Evolutionary conservation across 2,888 invertebrate genomes (phyloP).

Genomic region (Drosophila putrida): DNA sequence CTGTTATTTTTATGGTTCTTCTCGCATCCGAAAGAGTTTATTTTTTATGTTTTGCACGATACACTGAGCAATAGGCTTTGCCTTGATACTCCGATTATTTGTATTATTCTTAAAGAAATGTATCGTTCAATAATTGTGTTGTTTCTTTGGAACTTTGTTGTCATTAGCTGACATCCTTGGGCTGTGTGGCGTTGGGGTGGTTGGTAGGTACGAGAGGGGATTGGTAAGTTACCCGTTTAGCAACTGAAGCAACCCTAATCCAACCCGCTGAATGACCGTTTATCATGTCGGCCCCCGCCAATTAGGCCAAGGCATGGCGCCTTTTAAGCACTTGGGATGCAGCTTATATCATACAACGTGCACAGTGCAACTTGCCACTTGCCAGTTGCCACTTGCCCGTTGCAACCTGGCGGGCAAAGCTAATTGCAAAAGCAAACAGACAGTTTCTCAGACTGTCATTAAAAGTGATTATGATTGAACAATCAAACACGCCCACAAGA

Average conservation of each 20-base stretch:
- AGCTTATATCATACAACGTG: neutral
- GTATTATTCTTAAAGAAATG: too few species aligned
- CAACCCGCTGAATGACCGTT: slow-evolving; percentile 42
- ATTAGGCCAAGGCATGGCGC: slow-evolving; percentile 35
- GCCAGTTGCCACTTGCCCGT: neutral
- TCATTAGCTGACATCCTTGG: slow-evolving; percentile 2
- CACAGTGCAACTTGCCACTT: neutral
- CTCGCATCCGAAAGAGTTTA: too few species aligned
- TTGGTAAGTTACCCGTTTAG: slow-evolving; percentile 28
- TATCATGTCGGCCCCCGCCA: slow-evolving; percentile 51
- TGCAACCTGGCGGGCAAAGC: slow-evolving; percentile 11
- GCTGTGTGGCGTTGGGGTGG: neutral
- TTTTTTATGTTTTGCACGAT: too few species aligned
- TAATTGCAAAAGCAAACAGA: slow-evolving; percentile 68
- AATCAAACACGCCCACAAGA: slow-evolving; percentile 70
- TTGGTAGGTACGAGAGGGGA: neutral
- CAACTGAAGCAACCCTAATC: slow-evolving; percentile 15
- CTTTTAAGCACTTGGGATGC: slow-evolving; percentile 14
- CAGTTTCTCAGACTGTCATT: slow-evolving; percentile 63
- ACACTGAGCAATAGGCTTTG: too few species aligned
- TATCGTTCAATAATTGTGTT: neutral
- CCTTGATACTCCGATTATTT: too few species aligned
- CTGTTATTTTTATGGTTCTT: too few species aligned
- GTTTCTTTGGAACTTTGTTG: neutral
- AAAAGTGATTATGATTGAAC: slow-evolving; percentile 72